Conservation (phyloP, 2,113 vertebrate genomes). For the Montifringilla adamsi region DNA sequence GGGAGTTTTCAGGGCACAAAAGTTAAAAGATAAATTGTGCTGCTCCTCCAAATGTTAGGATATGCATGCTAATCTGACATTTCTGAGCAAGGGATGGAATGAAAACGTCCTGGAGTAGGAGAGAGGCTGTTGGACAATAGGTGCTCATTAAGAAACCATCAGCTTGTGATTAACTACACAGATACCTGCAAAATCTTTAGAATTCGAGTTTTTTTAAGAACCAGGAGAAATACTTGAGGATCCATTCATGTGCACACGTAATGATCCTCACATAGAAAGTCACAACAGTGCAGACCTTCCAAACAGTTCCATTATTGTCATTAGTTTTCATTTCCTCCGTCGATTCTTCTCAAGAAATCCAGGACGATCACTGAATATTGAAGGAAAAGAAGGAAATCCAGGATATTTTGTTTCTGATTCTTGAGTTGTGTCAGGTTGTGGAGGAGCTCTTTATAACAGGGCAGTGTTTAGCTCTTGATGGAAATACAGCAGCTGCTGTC, state of each 20-base stretch:
- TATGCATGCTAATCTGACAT: constrained; percentile 10
- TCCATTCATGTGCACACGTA: neutral
- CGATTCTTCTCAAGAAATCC: neutral
- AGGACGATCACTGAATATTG: neutral
- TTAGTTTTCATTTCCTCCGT: neutral
- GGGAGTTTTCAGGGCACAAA: neutral
- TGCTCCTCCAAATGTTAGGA: neutral
- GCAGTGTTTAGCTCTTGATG: neutral
- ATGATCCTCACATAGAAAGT: neutral
- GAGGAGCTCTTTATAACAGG: neutral
- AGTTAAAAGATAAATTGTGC: neutral
- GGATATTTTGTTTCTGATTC: neutral
- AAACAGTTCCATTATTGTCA: neutral
- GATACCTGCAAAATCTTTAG: neutral
- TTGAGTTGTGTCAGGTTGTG: neutral
- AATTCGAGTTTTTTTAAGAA: neutral
- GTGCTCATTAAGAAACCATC: neutral
- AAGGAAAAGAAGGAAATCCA: neutral
- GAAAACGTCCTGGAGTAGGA: constrained; percentile 5
- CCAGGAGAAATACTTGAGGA: neutral
- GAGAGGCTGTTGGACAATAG: neutral
- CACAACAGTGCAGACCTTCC: neutral
- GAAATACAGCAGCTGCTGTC: neutral
- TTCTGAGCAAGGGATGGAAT: neutral
- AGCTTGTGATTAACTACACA: neutral